Conservation (phyloP, 1,140 invertebrate genomes). For the Aporrectodea caliginosa region DNA sequence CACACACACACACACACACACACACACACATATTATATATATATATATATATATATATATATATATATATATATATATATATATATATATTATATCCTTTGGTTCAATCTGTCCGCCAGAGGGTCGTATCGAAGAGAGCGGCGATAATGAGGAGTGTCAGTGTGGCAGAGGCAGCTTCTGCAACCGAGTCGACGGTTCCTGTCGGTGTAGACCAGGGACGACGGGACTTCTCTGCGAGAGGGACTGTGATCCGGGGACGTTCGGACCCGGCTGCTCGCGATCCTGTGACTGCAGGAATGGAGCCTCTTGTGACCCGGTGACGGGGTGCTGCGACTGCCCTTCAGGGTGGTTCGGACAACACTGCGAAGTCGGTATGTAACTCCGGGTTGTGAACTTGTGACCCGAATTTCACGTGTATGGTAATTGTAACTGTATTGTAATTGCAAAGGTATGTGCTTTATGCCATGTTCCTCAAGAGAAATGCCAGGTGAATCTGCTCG, state of each 20-base stretch:
- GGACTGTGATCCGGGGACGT: constrained; percentile 51
- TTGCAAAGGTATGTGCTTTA: too few relatives aligned
- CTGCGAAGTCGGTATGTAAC: constrained; percentile 47
- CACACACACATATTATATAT: background rate
- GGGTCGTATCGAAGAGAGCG: constrained; percentile 70
- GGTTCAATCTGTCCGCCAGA: constrained; percentile 62
- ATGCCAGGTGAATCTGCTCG: too few relatives aligned
- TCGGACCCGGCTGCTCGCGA: constrained; percentile 50
- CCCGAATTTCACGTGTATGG: too few relatives aligned
- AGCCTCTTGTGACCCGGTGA: constrained; percentile 48
- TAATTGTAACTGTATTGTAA: too few relatives aligned
- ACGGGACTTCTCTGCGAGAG: constrained; percentile 49
- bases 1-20: too few relatives aligned
- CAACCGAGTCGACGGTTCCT: constrained; percentile 48
- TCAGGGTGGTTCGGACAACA: constrained; percentile 55
- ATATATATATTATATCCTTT: constrained; percentile 14
- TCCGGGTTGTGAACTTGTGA: too few relatives aligned
- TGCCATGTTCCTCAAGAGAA: too few relatives aligned
- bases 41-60: constrained; percentile 6
- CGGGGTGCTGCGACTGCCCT: constrained; percentile 56
- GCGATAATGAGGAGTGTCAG: background rate
- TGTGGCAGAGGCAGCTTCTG: constrained; percentile 44
- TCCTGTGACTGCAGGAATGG: constrained; percentile 49
- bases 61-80: constrained; percentile 6
- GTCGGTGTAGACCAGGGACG: constrained; percentile 53